Conservation (phyloP, 2,113 vertebrate genomes). For the Lucifuga dentata region DNA sequence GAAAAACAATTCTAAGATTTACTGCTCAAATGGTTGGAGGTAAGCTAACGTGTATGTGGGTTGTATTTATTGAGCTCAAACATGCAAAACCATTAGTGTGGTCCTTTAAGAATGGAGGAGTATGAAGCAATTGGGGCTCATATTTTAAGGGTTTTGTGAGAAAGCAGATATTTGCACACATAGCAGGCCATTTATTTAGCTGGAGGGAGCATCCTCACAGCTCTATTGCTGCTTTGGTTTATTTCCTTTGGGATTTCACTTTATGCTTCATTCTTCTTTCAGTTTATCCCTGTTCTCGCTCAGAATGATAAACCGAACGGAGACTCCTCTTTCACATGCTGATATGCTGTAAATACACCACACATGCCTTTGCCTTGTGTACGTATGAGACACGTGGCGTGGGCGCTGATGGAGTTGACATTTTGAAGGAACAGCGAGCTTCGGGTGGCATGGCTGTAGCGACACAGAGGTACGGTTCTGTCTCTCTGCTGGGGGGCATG, state of each 20-base stretch:
- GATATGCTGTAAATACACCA: background rate
- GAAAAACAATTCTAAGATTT: too few relatives aligned
- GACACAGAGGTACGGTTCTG: background rate
- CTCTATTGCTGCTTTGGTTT: background rate
- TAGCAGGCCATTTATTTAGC: background rate
- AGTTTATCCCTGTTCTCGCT: background rate
- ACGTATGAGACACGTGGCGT: background rate
- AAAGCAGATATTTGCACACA: background rate
- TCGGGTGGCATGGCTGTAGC: background rate
- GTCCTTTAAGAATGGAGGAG: too few relatives aligned
- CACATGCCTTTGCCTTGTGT: background rate
- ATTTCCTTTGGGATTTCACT: background rate
- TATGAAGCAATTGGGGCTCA: background rate
- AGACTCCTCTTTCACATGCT: background rate
- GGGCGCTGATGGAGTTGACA: constrained; percentile 23
- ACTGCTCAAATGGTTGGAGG: too few relatives aligned
- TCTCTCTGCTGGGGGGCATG: background rate
- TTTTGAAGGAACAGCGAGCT: constrained; percentile 21
- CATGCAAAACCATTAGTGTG: too few relatives aligned
- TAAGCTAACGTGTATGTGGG: too few relatives aligned
- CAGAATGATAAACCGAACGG: background rate
- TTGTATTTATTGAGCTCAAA: too few relatives aligned
- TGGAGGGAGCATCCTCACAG: background rate
- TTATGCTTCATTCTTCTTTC: background rate
- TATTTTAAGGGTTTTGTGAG: background rate